Evolutionary conservation across 2,888 invertebrate species (phyloP), one percentile per base, ranked within the genome.

Genomic region (Penaeus monodon): DNA sequence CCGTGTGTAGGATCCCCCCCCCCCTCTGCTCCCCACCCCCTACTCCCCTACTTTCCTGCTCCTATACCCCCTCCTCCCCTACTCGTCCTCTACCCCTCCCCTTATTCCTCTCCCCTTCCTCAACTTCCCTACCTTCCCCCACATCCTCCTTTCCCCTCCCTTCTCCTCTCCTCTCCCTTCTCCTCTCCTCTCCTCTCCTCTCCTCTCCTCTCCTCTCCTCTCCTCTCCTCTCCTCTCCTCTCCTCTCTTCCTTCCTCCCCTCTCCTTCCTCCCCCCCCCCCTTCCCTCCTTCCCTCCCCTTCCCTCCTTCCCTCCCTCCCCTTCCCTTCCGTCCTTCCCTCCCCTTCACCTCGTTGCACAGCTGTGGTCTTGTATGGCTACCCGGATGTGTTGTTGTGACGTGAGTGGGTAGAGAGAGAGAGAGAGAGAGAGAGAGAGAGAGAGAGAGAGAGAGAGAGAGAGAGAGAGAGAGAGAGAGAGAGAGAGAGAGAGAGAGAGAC

Each of bases 161-260:
- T 49, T 49, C 70, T 27, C 70, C 70, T 27, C 12, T 33, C 20
- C 27, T 29, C 7, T 20, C 10, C 8, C 38, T 27, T 1, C 33
- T 77, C 24, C 22, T 57, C 22, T 3, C 4, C 17, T 17, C 29
- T 38, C 74, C 38, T 65, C 33, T 73, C 57, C 33, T 64, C 83
- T 74, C 83, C 49, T 64, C 64, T 38, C 64, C 74, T 74, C 8
- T 7, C 7, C 38, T 44, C 8, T 7, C 8, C 8, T 8, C 38
- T 44, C 38, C 83, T 7, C 7, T 44, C 8, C 38, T 7, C 7
- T 7, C 7, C 8, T 7, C 38, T 44, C 38, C 83, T 64, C 74
- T 63, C 74, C 33, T 76, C 73, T 76, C 63, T n/a, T 33, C 74
- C 63, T 74, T 74, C 74, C 29, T 44, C 27, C 81, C 22, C 68